These are phyloP conservation scores for Drosophila kurseongensis DNA, from an alignment of 1,140 invertebrate species.

Conservation along the genomic window DNA sequence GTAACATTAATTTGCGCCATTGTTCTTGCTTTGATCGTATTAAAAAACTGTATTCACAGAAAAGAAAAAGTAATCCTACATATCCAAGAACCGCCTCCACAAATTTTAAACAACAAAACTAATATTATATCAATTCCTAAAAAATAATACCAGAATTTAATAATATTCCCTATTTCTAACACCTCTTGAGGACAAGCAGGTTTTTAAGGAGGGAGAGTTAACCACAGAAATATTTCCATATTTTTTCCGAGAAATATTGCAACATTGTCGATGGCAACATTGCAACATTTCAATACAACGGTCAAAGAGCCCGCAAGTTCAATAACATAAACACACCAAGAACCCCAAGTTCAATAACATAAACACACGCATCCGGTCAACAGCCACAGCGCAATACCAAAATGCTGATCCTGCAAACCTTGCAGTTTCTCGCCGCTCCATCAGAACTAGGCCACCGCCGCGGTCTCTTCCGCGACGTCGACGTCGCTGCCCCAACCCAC, in stretches of 20 bases:
- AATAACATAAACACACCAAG: no score
- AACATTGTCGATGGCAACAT: background rate
- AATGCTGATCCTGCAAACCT: no score
- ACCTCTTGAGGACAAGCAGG: slow-evolving; percentile 5
- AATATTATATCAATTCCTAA: background rate
- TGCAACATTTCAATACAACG: background rate
- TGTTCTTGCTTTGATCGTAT: background rate
- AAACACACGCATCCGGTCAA: background rate
- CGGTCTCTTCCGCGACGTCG: no score
- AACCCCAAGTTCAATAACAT: background rate
- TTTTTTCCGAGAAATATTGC: background rate
- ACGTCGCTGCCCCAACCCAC: no score
- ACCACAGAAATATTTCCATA: background rate
- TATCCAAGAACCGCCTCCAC: background rate
- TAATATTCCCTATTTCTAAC: slow-evolving; percentile 7
- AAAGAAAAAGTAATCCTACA: slow-evolving; percentile 2
- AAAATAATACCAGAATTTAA: slow-evolving; percentile 1
- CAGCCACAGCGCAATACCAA: no score
- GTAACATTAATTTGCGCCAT: background rate
- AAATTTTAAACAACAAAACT: slow-evolving; percentile 2
- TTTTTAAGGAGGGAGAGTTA: slow-evolving; percentile 4
- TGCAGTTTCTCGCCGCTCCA: no score
- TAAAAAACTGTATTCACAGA: background rate
- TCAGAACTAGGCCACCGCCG: no score
- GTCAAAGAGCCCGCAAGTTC: no score